These are phyloP conservation scores for Psilanteris sp. DNA, from an alignment of 1,140 invertebrate species.

Conservation along the genomic window DNA sequence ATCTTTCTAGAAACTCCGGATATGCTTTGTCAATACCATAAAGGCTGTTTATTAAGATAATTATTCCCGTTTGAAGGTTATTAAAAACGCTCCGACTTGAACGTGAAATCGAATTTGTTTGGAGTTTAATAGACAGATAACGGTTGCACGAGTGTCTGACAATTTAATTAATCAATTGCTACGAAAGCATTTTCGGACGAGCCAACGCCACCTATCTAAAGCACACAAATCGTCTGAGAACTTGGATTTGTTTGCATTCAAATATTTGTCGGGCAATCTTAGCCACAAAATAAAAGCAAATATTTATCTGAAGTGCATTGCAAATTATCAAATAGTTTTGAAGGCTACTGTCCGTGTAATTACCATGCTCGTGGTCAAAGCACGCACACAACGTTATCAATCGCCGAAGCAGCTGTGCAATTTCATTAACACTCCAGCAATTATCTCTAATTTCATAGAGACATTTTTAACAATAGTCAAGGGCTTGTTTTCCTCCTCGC, in stretches of 20 bases:
- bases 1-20: too few species aligned
- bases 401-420: conserved; percentile 55
- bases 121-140: too few species aligned
- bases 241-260: conserved; percentile 9
- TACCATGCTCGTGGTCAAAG: conserved; percentile 45
- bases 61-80: too few species aligned
- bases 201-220: conserved; percentile 9
- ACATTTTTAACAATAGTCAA: conserved; percentile 60
- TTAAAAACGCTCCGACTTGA: too few species aligned
- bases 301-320: conserved; percentile 29
- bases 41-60: too few species aligned
- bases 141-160: too few species aligned
- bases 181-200: too few species aligned
- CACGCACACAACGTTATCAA: conserved; percentile 37
- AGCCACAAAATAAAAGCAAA: conserved; percentile 8
- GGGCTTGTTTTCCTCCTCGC: conserved; percentile 27
- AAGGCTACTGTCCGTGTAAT: conserved; percentile 41
- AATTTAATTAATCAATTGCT: too few species aligned
- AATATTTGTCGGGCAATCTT: conserved; percentile 28
- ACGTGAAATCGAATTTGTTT: too few species aligned
- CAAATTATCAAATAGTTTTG: conserved; percentile 53
- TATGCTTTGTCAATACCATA: too few species aligned
- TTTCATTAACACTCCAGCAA: conserved; percentile 58
- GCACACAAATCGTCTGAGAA: not conserved
- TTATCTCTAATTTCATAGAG: conserved; percentile 59